Conservation (phyloP, 2,888 invertebrate genomes). For the Axea sp. region DNA sequence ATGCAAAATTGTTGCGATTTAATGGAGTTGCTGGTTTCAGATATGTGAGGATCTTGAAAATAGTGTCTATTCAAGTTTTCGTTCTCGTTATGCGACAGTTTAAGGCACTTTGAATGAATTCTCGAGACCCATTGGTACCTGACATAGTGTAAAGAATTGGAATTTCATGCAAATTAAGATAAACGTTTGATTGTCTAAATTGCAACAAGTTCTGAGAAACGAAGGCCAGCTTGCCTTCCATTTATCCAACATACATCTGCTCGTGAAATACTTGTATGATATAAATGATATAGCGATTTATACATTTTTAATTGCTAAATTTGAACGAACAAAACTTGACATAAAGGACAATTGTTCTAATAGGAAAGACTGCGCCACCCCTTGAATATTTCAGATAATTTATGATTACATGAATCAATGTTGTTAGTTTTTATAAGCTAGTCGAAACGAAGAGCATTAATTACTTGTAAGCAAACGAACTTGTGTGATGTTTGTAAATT, state of each 20-base stretch:
- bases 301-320: too few relatives aligned
- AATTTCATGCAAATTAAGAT: conserved; percentile 63
- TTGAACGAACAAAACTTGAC: too few relatives aligned
- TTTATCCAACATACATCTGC: conserved; percentile 25
- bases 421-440: too few relatives aligned
- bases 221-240: conserved; percentile 55
- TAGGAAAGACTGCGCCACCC: too few relatives aligned
- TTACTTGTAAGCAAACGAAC: too few relatives aligned
- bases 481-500: too few relatives aligned
- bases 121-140: conserved; percentile 31
- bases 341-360: too few relatives aligned
- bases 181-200: conserved; percentile 68
- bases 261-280: background rate
- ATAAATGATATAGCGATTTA: too few relatives aligned
- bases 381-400: too few relatives aligned
- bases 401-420: too few relatives aligned
- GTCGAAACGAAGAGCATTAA: too few relatives aligned
- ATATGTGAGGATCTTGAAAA: conserved; percentile 30
- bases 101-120: conserved; percentile 23
- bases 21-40: conserved; percentile 3
- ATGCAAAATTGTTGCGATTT: conserved; percentile 11
- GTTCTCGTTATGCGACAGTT: conserved; percentile 41
- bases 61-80: conserved; percentile 50
- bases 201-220: conserved; percentile 63
- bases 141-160: conserved; percentile 31